Conservation (phyloP, 2,113 vertebrate species). For the Rostratula benghalensis region DNA sequence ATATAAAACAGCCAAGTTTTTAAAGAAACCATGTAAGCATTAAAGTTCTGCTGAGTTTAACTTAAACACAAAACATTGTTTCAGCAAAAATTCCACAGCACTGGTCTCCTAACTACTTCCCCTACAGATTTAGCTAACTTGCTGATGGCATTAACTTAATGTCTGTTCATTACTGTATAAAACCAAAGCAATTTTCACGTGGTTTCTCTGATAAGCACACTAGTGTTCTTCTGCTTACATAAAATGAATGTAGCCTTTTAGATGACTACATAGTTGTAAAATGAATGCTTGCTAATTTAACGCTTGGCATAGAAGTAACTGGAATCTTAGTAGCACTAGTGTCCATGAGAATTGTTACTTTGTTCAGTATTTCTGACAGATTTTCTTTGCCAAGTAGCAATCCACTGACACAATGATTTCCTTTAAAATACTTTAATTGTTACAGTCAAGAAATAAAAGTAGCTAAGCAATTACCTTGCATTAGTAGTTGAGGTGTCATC, state of each 20-base stretch:
- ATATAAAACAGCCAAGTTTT: background rate
- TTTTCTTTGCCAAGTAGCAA: background rate
- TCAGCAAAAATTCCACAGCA: background rate
- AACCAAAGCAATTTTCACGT: background rate
- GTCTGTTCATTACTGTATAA: background rate
- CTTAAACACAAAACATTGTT: background rate
- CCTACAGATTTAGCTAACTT: background rate
- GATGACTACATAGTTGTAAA: background rate
- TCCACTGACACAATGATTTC: background rate
- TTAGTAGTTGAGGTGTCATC: background rate
- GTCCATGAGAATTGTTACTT: background rate
- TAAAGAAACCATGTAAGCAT: background rate
- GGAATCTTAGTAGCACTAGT: background rate
- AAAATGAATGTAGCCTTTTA: background rate
- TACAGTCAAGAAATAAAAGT: background rate
- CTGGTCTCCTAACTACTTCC: background rate
- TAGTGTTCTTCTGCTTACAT: background rate
- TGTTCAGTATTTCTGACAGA: background rate
- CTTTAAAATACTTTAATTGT: background rate
- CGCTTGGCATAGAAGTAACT: background rate
- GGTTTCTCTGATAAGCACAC: background rate
- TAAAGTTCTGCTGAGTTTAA: background rate
- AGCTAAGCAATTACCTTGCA: slow-evolving; percentile 44
- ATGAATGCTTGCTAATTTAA: background rate
- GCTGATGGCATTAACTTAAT: background rate